Evolutionary conservation across 2,113 vertebrate genomes (phyloP), one percentile per base, ranked within the genome.

Genomic region (Microcebus jonahi): DNA sequence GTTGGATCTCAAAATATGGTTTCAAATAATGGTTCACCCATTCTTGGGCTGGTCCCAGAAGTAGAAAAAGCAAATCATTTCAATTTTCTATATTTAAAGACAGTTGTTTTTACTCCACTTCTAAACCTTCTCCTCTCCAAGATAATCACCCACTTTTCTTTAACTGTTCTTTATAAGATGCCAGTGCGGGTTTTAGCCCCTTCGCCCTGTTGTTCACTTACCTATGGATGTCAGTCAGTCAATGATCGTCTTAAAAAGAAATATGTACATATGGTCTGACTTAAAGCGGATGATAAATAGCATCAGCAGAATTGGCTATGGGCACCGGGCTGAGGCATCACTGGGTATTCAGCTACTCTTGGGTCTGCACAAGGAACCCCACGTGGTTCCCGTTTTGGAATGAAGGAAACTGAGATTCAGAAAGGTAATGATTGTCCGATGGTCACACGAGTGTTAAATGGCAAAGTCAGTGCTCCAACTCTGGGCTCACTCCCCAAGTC

Each of bases 201-300:
- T 68, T 86, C 76, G 82, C 45, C 42, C 36, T 59, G 21, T 50
- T 67, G 12, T 18, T 85, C 36, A 81, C 70, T 92, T 85, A 76
- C 29, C 34, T 92, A 2, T 93, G 59, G 14, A 50, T 67, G 18
- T 85, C 68, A 36, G 17, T 80, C 82, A 76, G 68, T 70, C 87
- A 70, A 23, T 25, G 83, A 81, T 20, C 48, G 67, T 92, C 45
- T 96, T 97, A 50, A 93, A 96, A 65, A 53, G 86, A 96, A 94
- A 93, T 55, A 76, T 90, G 94, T 48, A 77, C 70, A 65, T 59
- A 20, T 55, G 18, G 39, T 73, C 31, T 67, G 65, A 67, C 39
- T 87, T 34, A 23, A 77, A 92, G 65, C 23, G 34, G 91, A 63
- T 83, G 73, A 92, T 20, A 91, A 93, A 71, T 59, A n/a, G 21